These are phyloP conservation scores for Chionodraco myersi DNA, from an alignment of 2,113 vertebrate species.

Conservation along the genomic window DNA sequence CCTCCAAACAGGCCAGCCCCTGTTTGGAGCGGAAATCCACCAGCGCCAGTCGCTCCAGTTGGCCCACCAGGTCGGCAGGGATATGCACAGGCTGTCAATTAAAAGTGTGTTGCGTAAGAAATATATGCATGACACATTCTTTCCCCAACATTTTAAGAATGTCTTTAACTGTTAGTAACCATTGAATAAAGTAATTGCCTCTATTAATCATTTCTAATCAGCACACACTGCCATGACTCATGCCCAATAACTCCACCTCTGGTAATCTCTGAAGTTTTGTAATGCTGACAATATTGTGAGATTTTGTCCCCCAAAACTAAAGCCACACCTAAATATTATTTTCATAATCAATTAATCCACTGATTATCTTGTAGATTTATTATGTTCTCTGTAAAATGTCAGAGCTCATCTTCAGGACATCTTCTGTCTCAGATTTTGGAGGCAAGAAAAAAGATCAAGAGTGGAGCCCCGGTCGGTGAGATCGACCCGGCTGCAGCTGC, in stretches of 20 bases:
- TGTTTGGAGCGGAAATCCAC: constrained; percentile 91
- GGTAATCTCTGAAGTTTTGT: not conserved
- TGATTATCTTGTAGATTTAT: no score
- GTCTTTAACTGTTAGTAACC: not conserved
- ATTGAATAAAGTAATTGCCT: not conserved
- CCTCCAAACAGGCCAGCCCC: constrained; percentile 87
- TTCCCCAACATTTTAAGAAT: not conserved
- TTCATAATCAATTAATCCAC: no score
- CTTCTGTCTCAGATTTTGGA: constrained; percentile 87
- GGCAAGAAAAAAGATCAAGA: constrained; percentile 78
- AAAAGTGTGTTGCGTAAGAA: not conserved
- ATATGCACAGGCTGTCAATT: constrained; percentile 70
- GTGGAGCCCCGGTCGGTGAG: constrained; percentile 49
- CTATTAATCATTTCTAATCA: not conserved
- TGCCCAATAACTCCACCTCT: not conserved
- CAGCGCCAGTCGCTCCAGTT: constrained; percentile 89
- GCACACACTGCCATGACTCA: not conserved
- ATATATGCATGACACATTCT: not conserved
- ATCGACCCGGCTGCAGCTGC: constrained; percentile 81
- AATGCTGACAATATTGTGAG: not conserved
- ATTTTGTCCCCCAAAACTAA: not conserved
- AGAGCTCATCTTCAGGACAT: constrained; percentile 82
- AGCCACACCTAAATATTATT: not conserved
- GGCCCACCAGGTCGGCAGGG: constrained; percentile 84
- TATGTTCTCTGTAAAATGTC: no score